Evolutionary conservation across 2,888 invertebrate species (phyloP).

Genomic region (Tipula unca): DNA sequence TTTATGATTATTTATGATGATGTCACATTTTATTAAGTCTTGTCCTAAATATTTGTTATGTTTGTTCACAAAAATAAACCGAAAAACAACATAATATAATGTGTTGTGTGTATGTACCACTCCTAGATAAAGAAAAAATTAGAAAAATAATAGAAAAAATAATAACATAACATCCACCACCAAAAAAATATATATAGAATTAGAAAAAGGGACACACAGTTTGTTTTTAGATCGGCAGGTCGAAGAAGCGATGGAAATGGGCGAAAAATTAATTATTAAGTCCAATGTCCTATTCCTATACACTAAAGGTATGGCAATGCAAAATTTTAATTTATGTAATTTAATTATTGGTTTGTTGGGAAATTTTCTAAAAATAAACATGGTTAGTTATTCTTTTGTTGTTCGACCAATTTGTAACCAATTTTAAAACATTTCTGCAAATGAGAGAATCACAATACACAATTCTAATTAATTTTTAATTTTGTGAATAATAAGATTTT

Average conservation of each 20-base stretch:
- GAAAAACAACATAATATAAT: background rate
- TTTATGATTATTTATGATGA: background rate
- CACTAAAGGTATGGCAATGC: background rate
- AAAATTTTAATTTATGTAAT: background rate
- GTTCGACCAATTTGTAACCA: too few species aligned
- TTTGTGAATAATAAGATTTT: too few species aligned
- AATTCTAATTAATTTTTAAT: too few species aligned
- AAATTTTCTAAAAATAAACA: too few species aligned
- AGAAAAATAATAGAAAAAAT: background rate
- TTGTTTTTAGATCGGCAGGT: background rate
- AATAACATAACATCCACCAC: background rate
- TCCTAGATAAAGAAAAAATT: background rate
- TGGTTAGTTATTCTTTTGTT: too few species aligned
- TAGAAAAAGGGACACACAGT: background rate
- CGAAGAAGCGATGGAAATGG: background rate
- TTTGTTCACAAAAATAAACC: background rate
- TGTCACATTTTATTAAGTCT: constrained; percentile 8
- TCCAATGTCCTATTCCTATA: background rate
- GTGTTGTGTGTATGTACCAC: background rate
- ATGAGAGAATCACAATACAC: too few species aligned
- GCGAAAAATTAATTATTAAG: background rate
- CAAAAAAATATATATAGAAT: background rate
- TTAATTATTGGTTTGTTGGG: background rate
- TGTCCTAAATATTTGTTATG: background rate
- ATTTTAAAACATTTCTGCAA: too few species aligned